Evolutionary conservation across 1,140 invertebrate genomes (phyloP).

Genomic region (Bombyx mandarina): DNA sequence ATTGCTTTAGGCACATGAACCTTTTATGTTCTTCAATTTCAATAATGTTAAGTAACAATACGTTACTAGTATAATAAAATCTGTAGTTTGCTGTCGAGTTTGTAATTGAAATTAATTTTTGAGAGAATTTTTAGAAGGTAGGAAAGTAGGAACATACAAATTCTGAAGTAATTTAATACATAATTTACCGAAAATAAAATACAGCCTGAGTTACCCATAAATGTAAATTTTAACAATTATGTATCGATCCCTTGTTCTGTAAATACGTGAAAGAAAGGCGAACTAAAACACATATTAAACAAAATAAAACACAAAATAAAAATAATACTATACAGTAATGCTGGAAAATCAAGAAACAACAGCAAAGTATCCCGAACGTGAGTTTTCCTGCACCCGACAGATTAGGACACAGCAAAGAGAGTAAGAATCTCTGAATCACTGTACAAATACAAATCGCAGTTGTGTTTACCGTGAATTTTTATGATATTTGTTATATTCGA

Average conservation of each 20-base stretch:
- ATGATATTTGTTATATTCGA: slow-evolving; percentile 45
- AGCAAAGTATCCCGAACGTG: slow-evolving; percentile 48
- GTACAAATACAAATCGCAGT: slow-evolving; percentile 47
- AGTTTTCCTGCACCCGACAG: slow-evolving; percentile 35
- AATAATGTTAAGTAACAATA: not conserved
- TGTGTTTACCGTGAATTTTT: slow-evolving; percentile 62
- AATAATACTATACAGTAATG: slow-evolving; percentile 1
- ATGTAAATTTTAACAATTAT: too few species aligned
- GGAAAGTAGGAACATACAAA: too few species aligned
- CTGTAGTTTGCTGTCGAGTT: not conserved
- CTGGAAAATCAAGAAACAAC: slow-evolving; percentile 55
- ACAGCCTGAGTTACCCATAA: too few species aligned
- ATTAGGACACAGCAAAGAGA: slow-evolving; percentile 53
- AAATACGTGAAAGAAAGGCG: too few species aligned
- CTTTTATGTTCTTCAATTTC: not conserved
- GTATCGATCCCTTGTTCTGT: too few species aligned
- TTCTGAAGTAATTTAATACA: too few species aligned
- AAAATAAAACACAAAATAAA: not conserved
- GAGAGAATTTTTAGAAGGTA: too few species aligned
- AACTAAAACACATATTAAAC: too few species aligned
- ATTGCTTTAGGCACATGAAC: slow-evolving; percentile 1
- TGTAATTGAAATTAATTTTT: too few species aligned
- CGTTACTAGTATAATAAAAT: not conserved
- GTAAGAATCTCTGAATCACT: slow-evolving; percentile 47
- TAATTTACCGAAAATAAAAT: too few species aligned